phyloP scores from a whole-genome alignment of 2,888 invertebrate genomes.

The Endotricha flammealis region DNA sequence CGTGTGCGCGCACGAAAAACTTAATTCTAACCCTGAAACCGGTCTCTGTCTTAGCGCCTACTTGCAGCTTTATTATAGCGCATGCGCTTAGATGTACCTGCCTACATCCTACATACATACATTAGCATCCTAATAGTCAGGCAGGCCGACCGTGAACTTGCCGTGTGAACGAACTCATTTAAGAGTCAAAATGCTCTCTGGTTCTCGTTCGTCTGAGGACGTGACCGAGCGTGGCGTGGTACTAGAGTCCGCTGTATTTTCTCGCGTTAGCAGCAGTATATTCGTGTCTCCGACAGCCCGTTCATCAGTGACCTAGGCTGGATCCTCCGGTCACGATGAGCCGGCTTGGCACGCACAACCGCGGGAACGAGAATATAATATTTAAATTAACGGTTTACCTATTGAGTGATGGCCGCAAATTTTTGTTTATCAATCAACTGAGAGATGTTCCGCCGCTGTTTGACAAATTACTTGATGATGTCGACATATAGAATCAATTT shows the following conservation, averaged over 20 bases:
- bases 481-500: neutral
- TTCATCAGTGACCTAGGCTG: conserved; percentile 34
- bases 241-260: conserved; percentile 33
- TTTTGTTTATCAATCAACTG: conserved; percentile 8
- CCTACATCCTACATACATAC: conserved; percentile 47
- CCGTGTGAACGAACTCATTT: conserved; percentile 71
- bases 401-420: conserved; percentile 14
- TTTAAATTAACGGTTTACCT: neutral
- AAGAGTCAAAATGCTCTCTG: conserved; percentile 61
- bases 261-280: conserved; percentile 38
- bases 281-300: conserved; percentile 33
- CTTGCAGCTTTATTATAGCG: conserved; percentile 7
- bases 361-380: conserved; percentile 23
- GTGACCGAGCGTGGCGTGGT: conserved; percentile 38
- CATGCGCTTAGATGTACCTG: conserved; percentile 24
- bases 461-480: neutral
- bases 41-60: neutral
- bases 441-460: neutral
- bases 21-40: neutral
- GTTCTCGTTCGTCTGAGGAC: conserved; percentile 47
- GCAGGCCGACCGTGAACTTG: conserved; percentile 54
- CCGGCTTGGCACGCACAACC: conserved; percentile 33
- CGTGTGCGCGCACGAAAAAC: too few species aligned
- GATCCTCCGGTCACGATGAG: conserved; percentile 32
- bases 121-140: conserved; percentile 45